These are phyloP conservation scores for Halcyon leucocephala DNA, from an alignment of 2,797 vertebrate species.

Conservation along the genomic window DNA sequence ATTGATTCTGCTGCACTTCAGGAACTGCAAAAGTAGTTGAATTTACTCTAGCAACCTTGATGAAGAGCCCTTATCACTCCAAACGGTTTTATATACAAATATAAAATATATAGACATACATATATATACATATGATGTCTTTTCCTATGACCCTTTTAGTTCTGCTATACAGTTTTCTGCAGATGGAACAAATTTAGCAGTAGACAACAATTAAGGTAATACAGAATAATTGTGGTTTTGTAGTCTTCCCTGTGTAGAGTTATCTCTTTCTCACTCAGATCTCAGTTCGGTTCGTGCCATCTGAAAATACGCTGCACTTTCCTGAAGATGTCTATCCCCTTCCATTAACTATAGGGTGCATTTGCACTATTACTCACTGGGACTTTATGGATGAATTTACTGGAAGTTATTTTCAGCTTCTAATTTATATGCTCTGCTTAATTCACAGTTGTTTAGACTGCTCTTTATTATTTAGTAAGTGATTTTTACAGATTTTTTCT, in stretches of 20 bases:
- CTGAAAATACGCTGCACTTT: neutral
- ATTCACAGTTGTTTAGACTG: neutral
- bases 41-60: neutral
- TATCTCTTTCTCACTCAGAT: neutral
- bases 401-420: neutral
- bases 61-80: neutral
- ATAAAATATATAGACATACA: neutral
- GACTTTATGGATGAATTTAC: neutral
- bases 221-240: neutral
- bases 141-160: neutral
- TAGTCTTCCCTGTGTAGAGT: neutral
- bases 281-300: neutral
- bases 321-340: neutral
- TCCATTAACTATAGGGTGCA: neutral
- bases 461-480: neutral
- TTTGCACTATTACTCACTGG: neutral
- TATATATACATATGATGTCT: neutral
- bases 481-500: neutral
- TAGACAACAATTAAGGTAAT: neutral
- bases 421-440: neutral
- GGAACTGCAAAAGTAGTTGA: neutral
- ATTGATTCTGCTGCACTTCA: neutral
- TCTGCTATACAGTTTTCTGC: neutral
- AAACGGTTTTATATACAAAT: neutral
- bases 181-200: neutral